Evolutionary conservation across 2,888 invertebrate species (phyloP), one percentile per base, ranked within the genome.

Genomic region (Cynaeus angustus): DNA sequence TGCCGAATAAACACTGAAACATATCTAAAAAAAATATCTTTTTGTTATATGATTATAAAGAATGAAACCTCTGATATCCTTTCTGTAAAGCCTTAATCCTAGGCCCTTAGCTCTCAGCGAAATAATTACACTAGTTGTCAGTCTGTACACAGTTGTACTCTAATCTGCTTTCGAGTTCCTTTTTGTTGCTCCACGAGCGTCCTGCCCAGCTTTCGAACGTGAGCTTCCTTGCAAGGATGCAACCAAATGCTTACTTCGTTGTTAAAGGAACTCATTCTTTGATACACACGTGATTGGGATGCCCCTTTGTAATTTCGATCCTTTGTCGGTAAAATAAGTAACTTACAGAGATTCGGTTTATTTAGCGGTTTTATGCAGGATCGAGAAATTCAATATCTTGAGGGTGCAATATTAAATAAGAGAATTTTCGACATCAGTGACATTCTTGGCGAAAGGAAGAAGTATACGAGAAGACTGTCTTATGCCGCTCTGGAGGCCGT

Each of bases 401-500:
- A 14, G 8, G 46, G 38, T 67, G 61, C 55, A 66, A 67, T 66
- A 70, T 67, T 70, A 70, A 70, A 70, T 66, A 67, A 71, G 52
- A 38, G 52, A 46, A 67, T 61, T 30, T 55, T 52, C 66, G 66
- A 64, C 52, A 59, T 59, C 45, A 45, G 43, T 58, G 66, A 68
- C 65, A 72, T 66, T 56, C 48, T 41, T 65, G 41, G 38, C 50
- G 68, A 65, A 68, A 68, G 53, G 65, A 58, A 64, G 53, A 64
- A 64, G 59, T 68, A 68, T 58, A 52, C 37, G 48, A 30, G 55
- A 37, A 50, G 46, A 67, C 30, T 67, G 72, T 65, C 72, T 70
- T 61, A 46, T 67, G 67, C 64, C 62, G 55, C 64, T 67, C 59
- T 61, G 61, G 72, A 75, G 72, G 75, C 78, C 76, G 79, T 78